Evolutionary conservation across 2,888 invertebrate genomes (phyloP).

Genomic region (Eristalis pertinax): DNA sequence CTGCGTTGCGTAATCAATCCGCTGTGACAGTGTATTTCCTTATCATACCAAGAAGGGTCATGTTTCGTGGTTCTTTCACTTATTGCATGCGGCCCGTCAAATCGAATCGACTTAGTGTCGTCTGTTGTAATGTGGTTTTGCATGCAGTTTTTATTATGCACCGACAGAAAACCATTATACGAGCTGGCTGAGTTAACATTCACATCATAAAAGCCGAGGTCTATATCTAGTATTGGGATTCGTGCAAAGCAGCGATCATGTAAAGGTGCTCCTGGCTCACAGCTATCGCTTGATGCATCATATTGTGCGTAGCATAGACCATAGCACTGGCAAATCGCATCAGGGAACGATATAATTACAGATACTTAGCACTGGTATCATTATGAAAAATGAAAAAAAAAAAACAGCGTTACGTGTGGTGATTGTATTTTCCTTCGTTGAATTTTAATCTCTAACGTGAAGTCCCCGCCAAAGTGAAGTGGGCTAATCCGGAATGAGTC

Average conservation of each 20-base stretch:
- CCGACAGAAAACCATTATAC: constrained; percentile 17
- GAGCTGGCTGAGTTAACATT: constrained; percentile 35
- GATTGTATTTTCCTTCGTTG: neutral
- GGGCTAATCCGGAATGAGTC: constrained; percentile 63
- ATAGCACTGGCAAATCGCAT: neutral
- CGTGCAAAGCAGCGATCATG: constrained; percentile 16
- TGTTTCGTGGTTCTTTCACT: constrained; percentile 70
- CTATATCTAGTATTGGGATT: constrained; percentile 13
- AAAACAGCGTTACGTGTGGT: neutral
- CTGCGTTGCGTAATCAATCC: constrained; percentile 36
- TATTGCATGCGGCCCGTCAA: constrained; percentile 55
- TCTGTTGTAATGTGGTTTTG: constrained; percentile 40
- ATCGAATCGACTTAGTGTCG: constrained; percentile 55
- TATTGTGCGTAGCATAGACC: constrained; percentile 50
- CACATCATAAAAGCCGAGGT: constrained; percentile 45
- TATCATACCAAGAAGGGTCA: constrained; percentile 54
- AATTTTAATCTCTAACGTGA: constrained; percentile 21
- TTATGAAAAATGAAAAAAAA: constrained; percentile 11
- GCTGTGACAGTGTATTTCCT: constrained; percentile 50
- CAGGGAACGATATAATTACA: constrained; percentile 43
- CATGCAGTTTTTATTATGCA: neutral
- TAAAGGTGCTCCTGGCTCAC: constrained; percentile 39
- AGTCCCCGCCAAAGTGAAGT: constrained; percentile 51
- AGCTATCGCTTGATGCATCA: neutral
- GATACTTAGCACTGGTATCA: constrained; percentile 17